Evolutionary conservation across 2,797 vertebrate species (phyloP).

Genomic region (Argya squamiceps): DNA sequence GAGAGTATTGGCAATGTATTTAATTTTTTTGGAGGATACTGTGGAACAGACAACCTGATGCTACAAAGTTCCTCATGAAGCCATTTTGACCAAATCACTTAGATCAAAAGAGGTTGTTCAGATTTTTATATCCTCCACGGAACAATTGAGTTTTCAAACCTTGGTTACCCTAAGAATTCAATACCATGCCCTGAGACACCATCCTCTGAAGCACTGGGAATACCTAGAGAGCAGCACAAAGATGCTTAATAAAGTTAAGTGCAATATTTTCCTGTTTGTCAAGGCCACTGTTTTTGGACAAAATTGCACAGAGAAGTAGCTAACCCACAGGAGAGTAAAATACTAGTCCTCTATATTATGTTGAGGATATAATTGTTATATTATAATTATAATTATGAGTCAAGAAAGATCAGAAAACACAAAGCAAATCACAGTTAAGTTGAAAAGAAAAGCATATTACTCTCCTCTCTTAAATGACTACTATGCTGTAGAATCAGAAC

Average conservation of each 20-base stretch:
- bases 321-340: constrained; percentile 14
- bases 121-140: neutral
- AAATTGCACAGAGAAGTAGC: neutral
- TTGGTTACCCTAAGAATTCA: neutral
- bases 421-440: neutral
- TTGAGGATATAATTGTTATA: neutral
- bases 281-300: neutral
- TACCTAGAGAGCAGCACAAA: neutral
- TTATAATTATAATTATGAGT: neutral
- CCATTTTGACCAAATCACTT: neutral
- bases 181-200: neutral
- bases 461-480: neutral
- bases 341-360: neutral
- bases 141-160: neutral
- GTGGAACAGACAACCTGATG: neutral
- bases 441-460: neutral
- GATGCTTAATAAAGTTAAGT: neutral
- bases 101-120: neutral
- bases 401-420: constrained; percentile 1
- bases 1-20: neutral
- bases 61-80: neutral
- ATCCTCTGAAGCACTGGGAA: neutral
- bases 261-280: neutral
- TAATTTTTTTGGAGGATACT: neutral
- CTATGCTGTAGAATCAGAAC: neutral